These are phyloP conservation scores for Perca schrenkii DNA, from an alignment of 2,113 vertebrate genomes.

Conservation along the genomic window DNA sequence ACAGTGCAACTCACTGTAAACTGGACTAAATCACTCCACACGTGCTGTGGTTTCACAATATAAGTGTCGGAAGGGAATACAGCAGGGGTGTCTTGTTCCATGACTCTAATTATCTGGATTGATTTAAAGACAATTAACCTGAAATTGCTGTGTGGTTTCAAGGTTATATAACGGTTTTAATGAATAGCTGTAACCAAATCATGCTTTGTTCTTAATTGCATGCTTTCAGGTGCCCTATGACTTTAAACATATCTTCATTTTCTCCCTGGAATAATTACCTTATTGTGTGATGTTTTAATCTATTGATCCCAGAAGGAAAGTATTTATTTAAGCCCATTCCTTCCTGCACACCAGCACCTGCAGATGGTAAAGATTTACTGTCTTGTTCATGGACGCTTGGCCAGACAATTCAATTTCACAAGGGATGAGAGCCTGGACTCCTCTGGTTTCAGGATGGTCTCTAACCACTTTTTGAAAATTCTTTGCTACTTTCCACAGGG, in stretches of 20 bases:
- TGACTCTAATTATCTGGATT: not conserved
- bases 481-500: not conserved
- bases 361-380: constrained; percentile 32
- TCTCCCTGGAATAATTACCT: constrained; percentile 6
- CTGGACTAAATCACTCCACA: not conserved
- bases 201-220: not conserved
- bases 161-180: not conserved
- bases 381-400: constrained; percentile 3
- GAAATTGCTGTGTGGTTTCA: not conserved
- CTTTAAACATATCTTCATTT: not conserved
- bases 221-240: not conserved
- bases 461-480: constrained; percentile 9
- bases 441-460: not conserved
- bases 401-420: constrained; percentile 36
- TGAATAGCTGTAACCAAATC: not conserved
- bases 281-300: constrained; percentile 32
- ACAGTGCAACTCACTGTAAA: not conserved
- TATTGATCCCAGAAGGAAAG: not conserved
- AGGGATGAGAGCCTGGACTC: constrained; percentile 1
- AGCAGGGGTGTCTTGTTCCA: no score
- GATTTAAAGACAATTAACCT: constrained; percentile 27
- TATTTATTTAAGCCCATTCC: not conserved
- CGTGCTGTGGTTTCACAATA: not conserved
- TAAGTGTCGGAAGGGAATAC: no score
- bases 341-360: not conserved